Percentiles rank a stretch among this genome's conserved stretches.
Evolutionary conservation across 1,140 invertebrate genomes (phyloP).

Genomic region (Lordiphosa stackelbergi): DNA sequence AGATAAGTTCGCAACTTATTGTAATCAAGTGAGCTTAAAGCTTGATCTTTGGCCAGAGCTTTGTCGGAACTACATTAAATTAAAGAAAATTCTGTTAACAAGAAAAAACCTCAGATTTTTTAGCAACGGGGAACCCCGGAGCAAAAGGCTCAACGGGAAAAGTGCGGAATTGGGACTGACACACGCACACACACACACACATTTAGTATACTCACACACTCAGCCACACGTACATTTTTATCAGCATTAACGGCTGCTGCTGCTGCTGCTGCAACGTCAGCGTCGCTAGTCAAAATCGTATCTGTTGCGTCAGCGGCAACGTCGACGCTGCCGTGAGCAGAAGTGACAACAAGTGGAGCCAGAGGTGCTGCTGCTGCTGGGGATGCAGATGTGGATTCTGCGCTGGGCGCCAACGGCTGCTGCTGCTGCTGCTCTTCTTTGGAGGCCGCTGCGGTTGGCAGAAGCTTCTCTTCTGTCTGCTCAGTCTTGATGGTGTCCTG

Average conservation of each 20-base stretch:
- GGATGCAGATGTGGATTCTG: slow-evolving; percentile 5
- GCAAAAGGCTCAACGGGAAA: too few relatives aligned
- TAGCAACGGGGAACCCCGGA: too few relatives aligned
- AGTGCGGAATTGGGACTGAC: background rate
- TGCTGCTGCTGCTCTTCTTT: slow-evolving; percentile 7
- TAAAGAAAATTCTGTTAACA: too few relatives aligned
- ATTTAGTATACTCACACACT: background rate
- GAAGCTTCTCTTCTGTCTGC: slow-evolving; percentile 22
- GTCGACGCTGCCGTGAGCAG: slow-evolving; percentile 36
- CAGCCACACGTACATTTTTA: slow-evolving; percentile 62
- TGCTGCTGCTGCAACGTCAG: slow-evolving; percentile 24
- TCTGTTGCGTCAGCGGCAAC: slow-evolving; percentile 61
- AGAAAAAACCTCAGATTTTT: too few relatives aligned
- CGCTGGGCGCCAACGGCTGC: slow-evolving; percentile 3
- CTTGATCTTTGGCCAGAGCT: too few relatives aligned
- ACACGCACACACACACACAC: slow-evolving; percentile 10
- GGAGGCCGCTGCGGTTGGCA: background rate
- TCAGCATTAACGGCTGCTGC: slow-evolving; percentile 41
- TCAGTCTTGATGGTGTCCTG: slow-evolving; percentile 58
- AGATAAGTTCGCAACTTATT: too few relatives aligned
- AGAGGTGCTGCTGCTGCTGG: slow-evolving; percentile 6
- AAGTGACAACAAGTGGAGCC: slow-evolving; percentile 57
- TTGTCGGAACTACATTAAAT: too few relatives aligned
- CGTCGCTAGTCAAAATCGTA: slow-evolving; percentile 32
- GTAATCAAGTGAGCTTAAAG: too few relatives aligned